Evolutionary conservation across 2,113 vertebrate species (phyloP).

Genomic region (Sander lucioperca): DNA sequence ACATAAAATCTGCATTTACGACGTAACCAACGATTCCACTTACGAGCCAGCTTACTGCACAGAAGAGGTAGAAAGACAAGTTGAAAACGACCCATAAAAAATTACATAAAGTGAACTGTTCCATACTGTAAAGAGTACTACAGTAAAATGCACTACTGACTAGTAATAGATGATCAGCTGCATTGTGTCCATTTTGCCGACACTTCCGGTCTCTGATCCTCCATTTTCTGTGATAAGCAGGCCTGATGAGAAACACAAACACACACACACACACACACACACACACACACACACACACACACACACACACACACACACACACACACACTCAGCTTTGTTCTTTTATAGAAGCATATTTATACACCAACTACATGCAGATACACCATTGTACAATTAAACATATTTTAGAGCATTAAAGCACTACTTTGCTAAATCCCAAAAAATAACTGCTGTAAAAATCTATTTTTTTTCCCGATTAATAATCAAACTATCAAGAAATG

Average conservation of each 20-base stretch:
- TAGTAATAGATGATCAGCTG: slow-evolving; percentile 90
- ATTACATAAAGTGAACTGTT: no score
- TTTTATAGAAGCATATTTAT: no score
- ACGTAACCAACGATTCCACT: slow-evolving; percentile 90
- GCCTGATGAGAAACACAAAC: slow-evolving; percentile 78
- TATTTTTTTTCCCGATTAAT: no score
- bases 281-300: slow-evolving; percentile 8
- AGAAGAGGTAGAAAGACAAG: background rate
- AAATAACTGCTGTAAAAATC: no score
- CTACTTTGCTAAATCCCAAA: no score
- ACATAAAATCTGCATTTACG: slow-evolving; percentile 90
- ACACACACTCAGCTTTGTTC: background rate
- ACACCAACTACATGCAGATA: no score
- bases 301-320: background rate
- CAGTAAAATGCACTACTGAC: slow-evolving; percentile 81
- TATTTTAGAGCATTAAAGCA: no score
- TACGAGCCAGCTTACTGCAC: slow-evolving; percentile 88
- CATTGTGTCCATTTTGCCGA: slow-evolving; percentile 90
- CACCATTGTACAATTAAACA: no score
- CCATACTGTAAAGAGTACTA: background rate
- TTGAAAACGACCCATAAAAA: background rate
- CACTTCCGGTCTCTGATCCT: slow-evolving; percentile 88
- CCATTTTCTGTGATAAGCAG: slow-evolving; percentile 87
- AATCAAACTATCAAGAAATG: no score
- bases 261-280: background rate